These are phyloP conservation scores for Euzetes globulus DNA, from an alignment of 2,888 invertebrate species.

Conservation along the genomic window DNA sequence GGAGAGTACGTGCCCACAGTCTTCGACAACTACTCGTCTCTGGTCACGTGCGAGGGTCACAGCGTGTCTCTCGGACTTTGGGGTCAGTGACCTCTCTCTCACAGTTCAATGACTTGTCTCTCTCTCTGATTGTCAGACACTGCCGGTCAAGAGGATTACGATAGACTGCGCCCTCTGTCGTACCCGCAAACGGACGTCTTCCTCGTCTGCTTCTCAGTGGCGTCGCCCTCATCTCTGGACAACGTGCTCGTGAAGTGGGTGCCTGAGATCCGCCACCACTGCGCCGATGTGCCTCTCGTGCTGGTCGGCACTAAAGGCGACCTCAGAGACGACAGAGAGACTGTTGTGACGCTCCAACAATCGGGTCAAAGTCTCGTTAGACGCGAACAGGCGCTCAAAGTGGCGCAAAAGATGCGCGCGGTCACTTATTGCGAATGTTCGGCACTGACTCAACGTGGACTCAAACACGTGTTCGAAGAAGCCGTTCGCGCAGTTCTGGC, in stretches of 20 bases:
- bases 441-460: slow-evolving; percentile 90
- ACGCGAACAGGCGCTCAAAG: slow-evolving; percentile 90
- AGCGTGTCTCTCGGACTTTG: no score
- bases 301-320: slow-evolving; percentile 99
- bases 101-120: no score
- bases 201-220: neutral
- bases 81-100: no score
- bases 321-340: slow-evolving; percentile 88
- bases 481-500: slow-evolving; percentile 96
- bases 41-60: no score
- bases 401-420: slow-evolving; percentile 92
- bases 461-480: slow-evolving; percentile 98
- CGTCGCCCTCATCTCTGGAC: neutral
- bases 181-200: neutral
- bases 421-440: slow-evolving; percentile 97
- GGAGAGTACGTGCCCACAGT: no score
- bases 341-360: slow-evolving; percentile 91
- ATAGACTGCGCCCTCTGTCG: neutral
- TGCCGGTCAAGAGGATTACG: neutral
- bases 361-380: slow-evolving; percentile 94
- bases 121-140: neutral
- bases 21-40: no score
- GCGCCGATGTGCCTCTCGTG: slow-evolving; percentile 97
- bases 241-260: slow-evolving; percentile 78
- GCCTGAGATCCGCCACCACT: slow-evolving; percentile 99